Evolutionary conservation across 2,113 vertebrate species (phyloP).

Genomic region (Numenius arquata): DNA sequence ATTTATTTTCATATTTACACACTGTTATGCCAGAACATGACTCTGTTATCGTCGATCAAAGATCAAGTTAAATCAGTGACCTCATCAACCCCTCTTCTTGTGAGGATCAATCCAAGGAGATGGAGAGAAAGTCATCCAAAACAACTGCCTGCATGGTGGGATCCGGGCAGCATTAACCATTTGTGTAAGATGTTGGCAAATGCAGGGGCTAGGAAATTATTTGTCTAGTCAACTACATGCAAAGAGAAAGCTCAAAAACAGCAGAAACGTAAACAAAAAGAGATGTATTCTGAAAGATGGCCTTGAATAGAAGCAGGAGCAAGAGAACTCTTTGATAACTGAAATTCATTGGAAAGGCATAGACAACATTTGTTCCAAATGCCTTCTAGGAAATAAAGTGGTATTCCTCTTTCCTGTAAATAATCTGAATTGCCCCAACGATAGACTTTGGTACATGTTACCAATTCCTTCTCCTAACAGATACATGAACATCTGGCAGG

Average conservation of each 20-base stretch:
- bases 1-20: conserved; percentile 33
- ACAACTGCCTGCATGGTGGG: not conserved
- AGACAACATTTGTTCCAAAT: not conserved
- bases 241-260: not conserved
- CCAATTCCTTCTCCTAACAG: not conserved
- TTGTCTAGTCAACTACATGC: not conserved
- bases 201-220: not conserved
- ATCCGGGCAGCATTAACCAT: not conserved
- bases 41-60: not conserved
- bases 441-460: not conserved
- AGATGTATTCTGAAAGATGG: not conserved
- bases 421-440: not conserved
- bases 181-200: not conserved
- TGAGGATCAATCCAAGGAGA: not conserved
- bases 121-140: not conserved
- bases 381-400: not conserved
- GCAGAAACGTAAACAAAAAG: not conserved
- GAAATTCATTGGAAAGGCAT: not conserved
- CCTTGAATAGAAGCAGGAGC: not conserved
- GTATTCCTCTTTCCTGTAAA: not conserved
- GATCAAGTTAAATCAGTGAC: not conserved
- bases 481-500: not conserved
- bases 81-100: not conserved
- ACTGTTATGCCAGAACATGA: not conserved
- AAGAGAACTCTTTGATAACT: not conserved